Conservation (phyloP, 2,113 vertebrate genomes). For the Thinocorus orbignyianus region DNA sequence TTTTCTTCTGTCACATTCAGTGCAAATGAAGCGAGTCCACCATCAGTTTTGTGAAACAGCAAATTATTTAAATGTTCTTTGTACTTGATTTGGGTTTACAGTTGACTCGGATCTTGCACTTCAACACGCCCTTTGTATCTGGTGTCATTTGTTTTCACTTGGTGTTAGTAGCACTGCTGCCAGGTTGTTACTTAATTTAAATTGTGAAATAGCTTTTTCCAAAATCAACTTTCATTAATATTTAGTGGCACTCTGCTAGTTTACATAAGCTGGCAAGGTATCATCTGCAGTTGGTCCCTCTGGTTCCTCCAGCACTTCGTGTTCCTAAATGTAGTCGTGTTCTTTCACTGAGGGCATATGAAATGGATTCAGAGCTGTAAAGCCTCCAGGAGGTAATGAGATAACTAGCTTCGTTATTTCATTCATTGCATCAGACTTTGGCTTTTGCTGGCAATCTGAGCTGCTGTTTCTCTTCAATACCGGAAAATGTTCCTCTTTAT, state of each 20-base stretch:
- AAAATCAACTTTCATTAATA: neutral
- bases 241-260: neutral
- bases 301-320: neutral
- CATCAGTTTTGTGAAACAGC: neutral
- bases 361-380: neutral
- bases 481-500: neutral
- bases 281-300: neutral
- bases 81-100: neutral
- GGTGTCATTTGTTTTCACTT: neutral
- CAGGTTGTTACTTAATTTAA: neutral
- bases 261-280: neutral
- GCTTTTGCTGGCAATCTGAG: neutral
- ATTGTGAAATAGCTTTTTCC: neutral
- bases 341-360: neutral
- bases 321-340: neutral
- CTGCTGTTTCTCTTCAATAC: neutral
- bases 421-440: neutral
- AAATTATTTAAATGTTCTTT: neutral
- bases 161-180: neutral
- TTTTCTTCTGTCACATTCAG: neutral
- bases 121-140: neutral
- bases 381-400: conserved; percentile 7
- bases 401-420: conserved; percentile 14
- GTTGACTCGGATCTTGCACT: neutral
- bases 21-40: neutral